Base-by-base conservation (phyloP, 2,888 invertebrate species). In the Candidula unifasciata region DNA sequence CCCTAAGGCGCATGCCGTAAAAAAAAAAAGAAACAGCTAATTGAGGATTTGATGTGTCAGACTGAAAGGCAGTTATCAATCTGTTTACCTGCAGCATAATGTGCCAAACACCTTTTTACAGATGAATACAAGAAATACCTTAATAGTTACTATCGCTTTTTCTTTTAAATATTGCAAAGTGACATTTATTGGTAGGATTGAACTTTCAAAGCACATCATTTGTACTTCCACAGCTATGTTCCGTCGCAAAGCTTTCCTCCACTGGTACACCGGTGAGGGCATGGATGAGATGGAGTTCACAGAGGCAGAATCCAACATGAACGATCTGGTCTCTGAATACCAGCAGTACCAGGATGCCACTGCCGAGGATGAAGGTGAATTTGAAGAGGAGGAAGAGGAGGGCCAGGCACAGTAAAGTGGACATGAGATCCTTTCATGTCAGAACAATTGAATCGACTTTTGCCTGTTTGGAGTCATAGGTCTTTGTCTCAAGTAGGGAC, bases 361-460 rank as follows among this genome's bases (percentile, higher is more conserved):
- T 13, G 90, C 90, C 37, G 44, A 44, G 13, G 44, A 44, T 44
- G 44, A 44, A 13, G 44, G 44, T 44, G 44, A 44, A 1, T 89
- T 89, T 81, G 90, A 90, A 92, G 97, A 97, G 0, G 97, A 98
- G 94, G 89, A 88, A 30, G 85, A 82, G 77, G 83, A 71, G 57
- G 81, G 73, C 30, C 30, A 81, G 60, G 79, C 44, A 44, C 44
- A 44, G 13, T 44, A 44, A 44, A 44, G 44, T 44, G 8, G 5
- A 10, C 44, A 44, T 44, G 44, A 44, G 13, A 44, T 44, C 44
- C 44, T 1, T 10, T 44, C 44, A 6, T 44, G 44, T 44, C 44
- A 44, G 44, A 44, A 44, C 44, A 44, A 10, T 44, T 13, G 13
- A 6, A 44, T 44, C 13, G 6, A 13, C 0, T 13, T 44, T 13